Evolutionary conservation across 2,113 vertebrate genomes (phyloP), one percentile per base, ranked within the genome.

Genomic region (Clarias magur): DNA sequence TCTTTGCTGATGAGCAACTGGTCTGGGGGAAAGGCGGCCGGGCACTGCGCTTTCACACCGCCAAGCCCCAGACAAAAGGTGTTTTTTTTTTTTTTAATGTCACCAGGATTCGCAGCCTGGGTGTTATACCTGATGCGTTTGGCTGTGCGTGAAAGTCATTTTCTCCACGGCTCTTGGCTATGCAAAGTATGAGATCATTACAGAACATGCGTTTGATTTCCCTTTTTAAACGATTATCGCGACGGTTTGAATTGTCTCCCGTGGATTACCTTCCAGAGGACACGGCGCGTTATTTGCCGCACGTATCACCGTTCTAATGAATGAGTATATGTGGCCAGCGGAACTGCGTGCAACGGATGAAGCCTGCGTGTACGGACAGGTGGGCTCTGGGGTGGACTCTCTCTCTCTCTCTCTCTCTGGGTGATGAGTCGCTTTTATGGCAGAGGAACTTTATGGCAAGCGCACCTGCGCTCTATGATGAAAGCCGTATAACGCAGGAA

Each of bases 41-140:
- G 93, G 90, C 91, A 91, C 93, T 89, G 94, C 95, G 94, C 95
- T 94, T 93, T 94, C 93, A 95, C 95, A 93, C 94, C 95, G 93
- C 91, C 92, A 95, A 93, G 94, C 95, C 94, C 94, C 93, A 95
- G 94, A 96, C 95, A 96, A 96, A 96, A 96, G 95, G 92, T 92
- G 90, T 92, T 92, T 91, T 88, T 86, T 76, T 79, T 53, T 83
- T 79, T 92, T 88, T 88, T 84, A 75, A 86, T 82, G 82, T 70
- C 87, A 79, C 85, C 70, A n/a, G 60, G 83, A 67, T 56, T 21
- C 59, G 67, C 72, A 21, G 54, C n/a, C 59, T 23, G 60, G 30
- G 54, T 34, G 12, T 70, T 38, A 17, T 62, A 79, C 80, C 86
- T 85, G 84, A 48, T 80, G 83, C 81, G 0, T 78, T 48, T 62